A percentile compares a stretch with the other conserved stretches of the same genome.
phyloP scores from a whole-genome alignment of 2,113 vertebrate genomes.

The Eurystomus gularis region DNA sequence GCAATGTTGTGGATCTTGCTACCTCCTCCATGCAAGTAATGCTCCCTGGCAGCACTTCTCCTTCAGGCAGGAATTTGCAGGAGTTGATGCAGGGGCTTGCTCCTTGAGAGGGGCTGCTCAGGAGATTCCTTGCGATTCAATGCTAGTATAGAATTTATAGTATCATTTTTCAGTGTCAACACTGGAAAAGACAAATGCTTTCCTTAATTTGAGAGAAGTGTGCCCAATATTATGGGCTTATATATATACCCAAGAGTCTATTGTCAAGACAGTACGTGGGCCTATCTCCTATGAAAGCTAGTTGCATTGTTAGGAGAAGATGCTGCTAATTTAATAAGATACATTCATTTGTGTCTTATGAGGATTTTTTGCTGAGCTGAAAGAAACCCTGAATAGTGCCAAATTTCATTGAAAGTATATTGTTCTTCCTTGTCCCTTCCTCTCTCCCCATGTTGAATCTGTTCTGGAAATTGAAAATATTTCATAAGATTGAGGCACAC shows the following conservation, averaged over 20 bases:
- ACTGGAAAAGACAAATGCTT: conserved; percentile 9
- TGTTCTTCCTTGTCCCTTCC: neutral
- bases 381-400: neutral
- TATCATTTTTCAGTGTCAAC: neutral
- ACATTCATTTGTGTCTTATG: conserved; percentile 2
- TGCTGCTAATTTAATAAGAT: neutral
- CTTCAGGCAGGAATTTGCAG: neutral
- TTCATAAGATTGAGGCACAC: neutral
- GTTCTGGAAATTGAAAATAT: neutral
- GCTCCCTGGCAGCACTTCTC: fast-evolving
- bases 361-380: neutral
- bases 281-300: conserved; percentile 6
- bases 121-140: neutral
- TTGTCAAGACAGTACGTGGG: neutral
- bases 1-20: neutral
- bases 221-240: neutral
- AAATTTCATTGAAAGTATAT: neutral
- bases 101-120: neutral
- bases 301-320: neutral
- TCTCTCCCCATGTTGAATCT: neutral
- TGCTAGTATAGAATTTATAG: neutral
- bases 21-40: fast-evolving
- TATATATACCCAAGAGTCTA: neutral
- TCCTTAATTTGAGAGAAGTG: neutral
- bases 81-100: neutral